Evolutionary conservation across 2,888 invertebrate genomes (phyloP).

Genomic region (Conops quadrifasciatus): DNA sequence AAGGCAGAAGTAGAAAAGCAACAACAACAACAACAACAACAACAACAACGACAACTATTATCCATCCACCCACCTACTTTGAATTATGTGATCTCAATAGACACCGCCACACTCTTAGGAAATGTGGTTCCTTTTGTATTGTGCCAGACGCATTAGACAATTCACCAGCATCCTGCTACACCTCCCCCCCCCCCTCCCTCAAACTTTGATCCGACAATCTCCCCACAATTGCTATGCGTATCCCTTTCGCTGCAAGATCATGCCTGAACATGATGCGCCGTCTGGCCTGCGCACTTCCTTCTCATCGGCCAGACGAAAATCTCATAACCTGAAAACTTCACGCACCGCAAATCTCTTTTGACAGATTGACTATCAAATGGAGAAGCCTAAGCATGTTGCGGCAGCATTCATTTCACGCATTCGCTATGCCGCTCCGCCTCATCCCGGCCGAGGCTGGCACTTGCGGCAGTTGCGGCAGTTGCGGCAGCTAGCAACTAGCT

Average conservation of each 20-base stretch:
- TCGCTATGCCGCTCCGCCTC: constrained; percentile 39
- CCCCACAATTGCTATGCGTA: background rate
- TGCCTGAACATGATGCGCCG: background rate
- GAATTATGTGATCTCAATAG: constrained; percentile 1
- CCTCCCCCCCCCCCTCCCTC: background rate
- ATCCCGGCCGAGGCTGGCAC: constrained; percentile 13
- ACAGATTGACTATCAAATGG: constrained; percentile 44
- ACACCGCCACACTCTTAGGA: background rate
- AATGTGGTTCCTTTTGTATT: background rate
- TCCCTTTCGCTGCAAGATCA: background rate
- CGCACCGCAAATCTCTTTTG: constrained; percentile 44
- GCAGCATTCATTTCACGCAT: constrained; percentile 32
- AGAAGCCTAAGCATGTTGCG: constrained; percentile 28
- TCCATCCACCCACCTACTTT: constrained; percentile 5
- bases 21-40: no score
- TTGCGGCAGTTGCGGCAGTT: no score
- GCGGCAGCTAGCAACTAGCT: background rate
- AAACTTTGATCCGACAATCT: background rate
- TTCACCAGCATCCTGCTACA: no score
- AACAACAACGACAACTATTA: background rate
- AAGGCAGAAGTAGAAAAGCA: background rate
- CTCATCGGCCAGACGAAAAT: constrained; percentile 11
- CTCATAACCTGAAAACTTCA: constrained; percentile 37
- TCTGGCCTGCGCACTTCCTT: constrained; percentile 15
- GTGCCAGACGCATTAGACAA: background rate